A percentile compares a stretch with the other conserved stretches of the same genome.
phyloP scores from a whole-genome alignment of 2,888 invertebrate species.

The Diaperis boleti region DNA sequence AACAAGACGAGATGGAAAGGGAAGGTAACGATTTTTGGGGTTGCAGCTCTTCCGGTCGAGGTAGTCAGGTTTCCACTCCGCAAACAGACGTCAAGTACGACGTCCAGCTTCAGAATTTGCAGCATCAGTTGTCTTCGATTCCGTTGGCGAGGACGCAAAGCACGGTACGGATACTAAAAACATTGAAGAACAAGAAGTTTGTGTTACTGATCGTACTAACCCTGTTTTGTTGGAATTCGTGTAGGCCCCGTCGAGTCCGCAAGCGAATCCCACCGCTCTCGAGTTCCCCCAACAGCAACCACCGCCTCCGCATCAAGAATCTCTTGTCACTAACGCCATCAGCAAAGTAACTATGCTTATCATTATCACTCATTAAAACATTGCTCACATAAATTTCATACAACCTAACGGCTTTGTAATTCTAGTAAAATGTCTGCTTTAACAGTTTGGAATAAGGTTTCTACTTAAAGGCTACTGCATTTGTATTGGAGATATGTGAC shows the following conservation, averaged over 20 bases:
- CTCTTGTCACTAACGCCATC: slow-evolving; percentile 19
- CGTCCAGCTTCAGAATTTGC: slow-evolving; percentile 77
- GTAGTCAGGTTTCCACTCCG: slow-evolving; percentile 74
- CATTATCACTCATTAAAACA: slow-evolving; percentile 60
- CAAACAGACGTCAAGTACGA: slow-evolving; percentile 75
- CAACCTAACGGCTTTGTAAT: too few relatives aligned
- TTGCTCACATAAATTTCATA: too few relatives aligned
- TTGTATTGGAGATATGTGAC: too few relatives aligned
- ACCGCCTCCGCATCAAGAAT: slow-evolving; percentile 19
- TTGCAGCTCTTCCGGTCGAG: slow-evolving; percentile 62
- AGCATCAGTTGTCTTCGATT: slow-evolving; percentile 76
- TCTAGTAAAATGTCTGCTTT: too few relatives aligned
- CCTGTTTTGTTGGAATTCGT: slow-evolving; percentile 38
- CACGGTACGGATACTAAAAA: slow-evolving; percentile 67
- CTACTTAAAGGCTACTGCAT: too few relatives aligned
- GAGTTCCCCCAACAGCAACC: slow-evolving; percentile 55
- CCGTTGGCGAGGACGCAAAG: slow-evolving; percentile 62
- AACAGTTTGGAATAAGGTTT: too few relatives aligned
- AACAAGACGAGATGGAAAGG: slow-evolving; percentile 42
- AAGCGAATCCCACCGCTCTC: slow-evolving; percentile 68
- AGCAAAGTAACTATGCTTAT: slow-evolving; percentile 17
- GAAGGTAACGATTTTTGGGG: neutral
- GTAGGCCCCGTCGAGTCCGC: slow-evolving; percentile 73
- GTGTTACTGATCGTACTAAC: neutral
- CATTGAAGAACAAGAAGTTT: neutral